These are phyloP conservation scores for Amblyjoppa fuscipennis DNA, from an alignment of 2,888 invertebrate species.

Conservation along the genomic window DNA sequence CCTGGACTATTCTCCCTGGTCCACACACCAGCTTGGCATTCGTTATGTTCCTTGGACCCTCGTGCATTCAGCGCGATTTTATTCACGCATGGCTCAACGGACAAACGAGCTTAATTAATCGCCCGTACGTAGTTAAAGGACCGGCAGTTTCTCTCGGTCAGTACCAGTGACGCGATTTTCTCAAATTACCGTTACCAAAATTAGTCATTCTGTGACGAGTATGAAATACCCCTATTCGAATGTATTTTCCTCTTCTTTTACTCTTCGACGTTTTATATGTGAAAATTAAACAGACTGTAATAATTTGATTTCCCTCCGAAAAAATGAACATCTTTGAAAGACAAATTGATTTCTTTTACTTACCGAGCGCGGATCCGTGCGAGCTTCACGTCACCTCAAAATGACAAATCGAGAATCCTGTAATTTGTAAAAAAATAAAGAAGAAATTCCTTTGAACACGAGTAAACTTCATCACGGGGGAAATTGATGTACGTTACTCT, in stretches of 20 bases:
- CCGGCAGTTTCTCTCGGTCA: slow-evolving; percentile 10
- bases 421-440: too few species aligned
- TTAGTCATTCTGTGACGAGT: background rate
- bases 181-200: slow-evolving; percentile 10
- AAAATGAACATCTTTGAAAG: too few species aligned
- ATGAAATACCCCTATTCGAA: too few species aligned
- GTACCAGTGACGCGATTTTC: slow-evolving; percentile 1
- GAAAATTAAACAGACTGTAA: too few species aligned
- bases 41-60: slow-evolving; percentile 78
- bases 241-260: background rate
- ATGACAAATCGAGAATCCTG: too few species aligned
- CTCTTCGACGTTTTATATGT: too few species aligned
- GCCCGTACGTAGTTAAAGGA: slow-evolving; percentile 47
- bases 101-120: slow-evolving; percentile 84
- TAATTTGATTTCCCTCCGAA: too few species aligned
- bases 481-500: slow-evolving; percentile 4
- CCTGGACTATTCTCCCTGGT: slow-evolving; percentile 70
- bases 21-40: slow-evolving; percentile 74
- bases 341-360: too few species aligned
- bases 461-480: background rate
- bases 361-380: too few species aligned
- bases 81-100: slow-evolving; percentile 77
- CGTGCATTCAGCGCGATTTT: slow-evolving; percentile 77
- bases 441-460: too few species aligned
- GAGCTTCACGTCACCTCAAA: too few species aligned